Percentiles rank a stretch among this genome's conserved stretches.
Conservation (phyloP, 2,888 invertebrate species). For the Callinectes sapidus region DNA sequence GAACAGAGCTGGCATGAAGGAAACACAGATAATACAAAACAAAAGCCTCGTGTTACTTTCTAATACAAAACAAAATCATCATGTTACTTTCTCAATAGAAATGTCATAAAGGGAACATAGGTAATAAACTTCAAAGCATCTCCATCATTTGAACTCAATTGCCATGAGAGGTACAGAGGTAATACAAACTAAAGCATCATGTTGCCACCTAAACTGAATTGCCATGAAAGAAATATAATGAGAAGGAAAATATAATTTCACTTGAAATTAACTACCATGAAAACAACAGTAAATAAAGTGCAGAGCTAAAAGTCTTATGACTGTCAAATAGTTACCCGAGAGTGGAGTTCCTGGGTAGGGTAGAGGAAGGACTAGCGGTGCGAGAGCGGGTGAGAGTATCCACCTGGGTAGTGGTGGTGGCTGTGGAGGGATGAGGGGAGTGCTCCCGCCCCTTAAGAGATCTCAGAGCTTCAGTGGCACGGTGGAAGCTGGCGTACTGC, state of each 20-base stretch:
- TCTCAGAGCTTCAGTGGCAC: constrained; percentile 80
- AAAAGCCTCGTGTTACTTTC: neutral
- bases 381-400: constrained; percentile 73
- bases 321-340: constrained; percentile 44
- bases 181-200: too few species aligned
- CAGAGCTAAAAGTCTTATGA: neutral
- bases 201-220: too few species aligned
- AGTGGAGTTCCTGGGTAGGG: constrained; percentile 70
- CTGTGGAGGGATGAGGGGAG: constrained; percentile 70
- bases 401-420: constrained; percentile 71
- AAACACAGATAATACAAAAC: neutral
- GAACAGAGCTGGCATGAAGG: neutral
- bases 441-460: constrained; percentile 79
- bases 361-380: constrained; percentile 73
- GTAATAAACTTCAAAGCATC: neutral
- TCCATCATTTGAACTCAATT: too few species aligned
- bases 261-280: too few species aligned
- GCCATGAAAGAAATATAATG: too few species aligned
- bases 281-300: too few species aligned
- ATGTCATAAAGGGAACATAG: neutral
- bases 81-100: neutral
- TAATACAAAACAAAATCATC: too few species aligned
- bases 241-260: too few species aligned
- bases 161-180: too few species aligned
- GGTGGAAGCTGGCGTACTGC: constrained; percentile 80